Percentiles rank a stretch among this genome's conserved stretches.
Conservation (phyloP, 1,140 invertebrate species). For the Drosophila melanica region DNA sequence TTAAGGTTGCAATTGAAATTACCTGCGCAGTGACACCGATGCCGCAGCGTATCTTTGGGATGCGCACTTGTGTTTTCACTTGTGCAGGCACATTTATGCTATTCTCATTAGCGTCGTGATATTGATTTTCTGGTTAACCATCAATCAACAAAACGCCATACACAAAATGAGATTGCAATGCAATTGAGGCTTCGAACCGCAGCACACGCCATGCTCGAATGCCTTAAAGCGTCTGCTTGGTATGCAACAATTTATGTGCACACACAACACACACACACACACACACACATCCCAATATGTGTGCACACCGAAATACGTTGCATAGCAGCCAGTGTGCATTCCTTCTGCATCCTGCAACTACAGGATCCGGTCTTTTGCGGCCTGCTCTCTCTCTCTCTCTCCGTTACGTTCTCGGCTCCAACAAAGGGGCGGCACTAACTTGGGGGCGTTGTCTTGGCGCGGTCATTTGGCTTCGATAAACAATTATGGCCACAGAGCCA, state of each 20-base stretch:
- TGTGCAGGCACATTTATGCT: conserved; percentile 42
- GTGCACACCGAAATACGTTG: conserved; percentile 24
- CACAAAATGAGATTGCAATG: conserved; percentile 74
- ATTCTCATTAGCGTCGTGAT: conserved; percentile 80
- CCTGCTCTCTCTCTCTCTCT: neutral
- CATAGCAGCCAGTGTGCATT: conserved; percentile 19
- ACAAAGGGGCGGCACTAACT: too few species aligned
- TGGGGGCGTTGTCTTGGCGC: conserved; percentile 51
- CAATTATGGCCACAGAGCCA: conserved; percentile 61
- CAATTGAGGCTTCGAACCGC: conserved; percentile 80
- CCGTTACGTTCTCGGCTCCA: neutral
- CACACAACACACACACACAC: conserved; percentile 15
- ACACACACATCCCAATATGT: neutral
- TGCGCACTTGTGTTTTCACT: neutral
- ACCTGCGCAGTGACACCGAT: neutral
- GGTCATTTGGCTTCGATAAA: conserved; percentile 71
- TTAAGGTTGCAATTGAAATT: too few species aligned
- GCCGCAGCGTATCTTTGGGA: neutral
- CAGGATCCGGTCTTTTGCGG: neutral
- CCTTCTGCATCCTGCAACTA: neutral
- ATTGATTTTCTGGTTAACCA: conserved; percentile 82
- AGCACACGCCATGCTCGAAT: conserved; percentile 78
- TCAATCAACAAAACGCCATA: conserved; percentile 78
- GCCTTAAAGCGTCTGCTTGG: conserved; percentile 75
- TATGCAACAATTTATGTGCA: conserved; percentile 76